Percentiles rank a stretch among this genome's conserved stretches.
Conservation (phyloP, 2,888 invertebrate genomes). For the Meandrusa payeni region DNA sequence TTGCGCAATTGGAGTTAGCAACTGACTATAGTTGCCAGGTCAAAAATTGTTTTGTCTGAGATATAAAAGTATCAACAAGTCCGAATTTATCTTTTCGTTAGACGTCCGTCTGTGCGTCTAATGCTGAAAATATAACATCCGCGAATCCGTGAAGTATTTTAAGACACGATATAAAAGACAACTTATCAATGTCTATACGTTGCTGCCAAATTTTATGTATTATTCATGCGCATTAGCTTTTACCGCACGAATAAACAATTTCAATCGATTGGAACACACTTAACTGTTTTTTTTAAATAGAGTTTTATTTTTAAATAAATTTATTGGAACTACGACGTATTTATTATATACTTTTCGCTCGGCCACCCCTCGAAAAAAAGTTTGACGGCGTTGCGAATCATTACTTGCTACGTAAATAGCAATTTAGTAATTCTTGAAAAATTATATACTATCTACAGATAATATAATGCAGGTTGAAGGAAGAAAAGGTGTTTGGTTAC, state of each 20-base stretch:
- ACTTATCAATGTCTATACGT: conserved; percentile 10
- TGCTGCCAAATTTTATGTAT: conserved; percentile 14
- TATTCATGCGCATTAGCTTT: conserved; percentile 13
- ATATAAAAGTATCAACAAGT: conserved; percentile 1
- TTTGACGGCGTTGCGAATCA: too few species aligned
- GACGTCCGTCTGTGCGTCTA: conserved; percentile 17
- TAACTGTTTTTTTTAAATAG: too few species aligned
- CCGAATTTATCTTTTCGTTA: conserved; percentile 14
- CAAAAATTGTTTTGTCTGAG: background rate
- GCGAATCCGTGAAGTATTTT: conserved; percentile 14
- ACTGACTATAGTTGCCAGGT: background rate
- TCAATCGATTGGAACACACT: conserved; percentile 1
- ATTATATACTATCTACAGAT: too few species aligned
- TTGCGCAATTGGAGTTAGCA: too few species aligned
- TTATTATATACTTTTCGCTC: too few species aligned
- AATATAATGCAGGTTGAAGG: too few species aligned
- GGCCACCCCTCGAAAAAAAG: too few species aligned
- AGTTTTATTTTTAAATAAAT: too few species aligned
- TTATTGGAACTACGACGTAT: too few species aligned
- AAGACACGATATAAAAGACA: conserved; percentile 6
- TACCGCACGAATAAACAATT: conserved; percentile 2
- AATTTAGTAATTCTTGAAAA: too few species aligned
- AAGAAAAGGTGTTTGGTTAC: too few species aligned
- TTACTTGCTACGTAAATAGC: too few species aligned
- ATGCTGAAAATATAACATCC: conserved; percentile 12